Evolutionary conservation across 2,888 invertebrate genomes (phyloP), one percentile per base, ranked within the genome.

Genomic region (Pyrochroa serraticornis): DNA sequence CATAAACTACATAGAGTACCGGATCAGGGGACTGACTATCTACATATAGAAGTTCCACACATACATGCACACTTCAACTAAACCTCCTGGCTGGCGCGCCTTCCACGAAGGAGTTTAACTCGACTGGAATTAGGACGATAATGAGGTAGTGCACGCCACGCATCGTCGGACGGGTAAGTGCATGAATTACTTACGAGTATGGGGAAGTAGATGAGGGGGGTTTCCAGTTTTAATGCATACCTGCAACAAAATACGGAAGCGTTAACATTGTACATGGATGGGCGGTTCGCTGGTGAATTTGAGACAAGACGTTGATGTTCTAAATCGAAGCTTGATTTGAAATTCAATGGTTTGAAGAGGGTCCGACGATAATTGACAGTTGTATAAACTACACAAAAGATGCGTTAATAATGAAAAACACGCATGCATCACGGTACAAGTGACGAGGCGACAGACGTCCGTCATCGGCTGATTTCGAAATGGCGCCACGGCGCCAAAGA

Each of bases 1-100:
- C 66, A 67, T 69, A 64, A 62, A 65, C 60, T 66, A 56, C 60
- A 64, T 7, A 22, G 8, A 8, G 13, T 3, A 12, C 8, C n/a
- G 41, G 13, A n/a, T 22, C 12, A 41, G 41, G 44, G 33, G 30
- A 10, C 22, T 2, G 30, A 10, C 22, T 2, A 22, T 22, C 22
- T 22, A 2, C 22, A 22, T 22, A 22, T 22, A 22, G 22, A 5
- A 22, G 22, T 22, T 22, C 22, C 22, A 5, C 22, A 5, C 22
- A 22, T 22, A 5, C 22, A 22, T 22, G 5, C 5, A 22, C 22
- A 22, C 22, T 22, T n/a, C n/a, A n/a, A n/a, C 22, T 22, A 22
- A 22, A 22, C 22, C n/a, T 22, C 22, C 22, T 14, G 45, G 45
- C 32, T 31, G 36, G 38, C 33, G 35, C 6, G 38, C 38, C 10